A percentile compares a stretch with the other conserved stretches of the same genome.
phyloP scores from a whole-genome alignment of 1,140 invertebrate species.

The Amphibalanus amphitrite region DNA sequence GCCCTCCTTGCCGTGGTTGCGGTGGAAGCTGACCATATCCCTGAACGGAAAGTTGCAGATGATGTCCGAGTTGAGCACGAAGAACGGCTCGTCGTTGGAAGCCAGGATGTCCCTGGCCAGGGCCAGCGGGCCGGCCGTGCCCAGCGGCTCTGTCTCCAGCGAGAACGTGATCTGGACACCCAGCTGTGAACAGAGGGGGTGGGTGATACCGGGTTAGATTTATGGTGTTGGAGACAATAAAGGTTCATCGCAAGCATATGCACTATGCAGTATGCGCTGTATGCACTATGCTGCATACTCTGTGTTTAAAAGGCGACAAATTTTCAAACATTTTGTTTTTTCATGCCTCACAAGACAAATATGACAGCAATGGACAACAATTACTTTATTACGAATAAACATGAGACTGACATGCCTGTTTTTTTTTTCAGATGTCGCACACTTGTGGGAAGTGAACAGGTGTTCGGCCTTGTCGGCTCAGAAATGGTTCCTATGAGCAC shows the following conservation, averaged over 20 bases:
- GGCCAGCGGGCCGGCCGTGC: conserved; percentile 97
- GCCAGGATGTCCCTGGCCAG: conserved; percentile 60
- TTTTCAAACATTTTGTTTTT: too few species aligned
- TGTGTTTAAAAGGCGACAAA: conserved; percentile 3
- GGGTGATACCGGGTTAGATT: too few species aligned
- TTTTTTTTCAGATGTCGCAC: too few species aligned
- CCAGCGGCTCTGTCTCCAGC: conserved; percentile 86
- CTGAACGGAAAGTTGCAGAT: conserved; percentile 99
- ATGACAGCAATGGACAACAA: too few species aligned
- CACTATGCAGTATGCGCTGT: conserved; percentile 7
- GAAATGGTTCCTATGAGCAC: too few species aligned
- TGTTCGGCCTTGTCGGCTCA: too few species aligned
- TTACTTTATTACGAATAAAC: too few species aligned
- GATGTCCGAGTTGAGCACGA: conserved; percentile 96
- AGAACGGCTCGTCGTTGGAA: conserved; percentile 70
- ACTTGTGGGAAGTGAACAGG: too few species aligned
- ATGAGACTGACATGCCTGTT: too few species aligned
- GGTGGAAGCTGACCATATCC: conserved; percentile 83
- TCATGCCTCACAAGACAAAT: too few species aligned
- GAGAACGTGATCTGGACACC: conserved; percentile 70
- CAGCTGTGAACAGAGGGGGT: conserved; percentile 14
- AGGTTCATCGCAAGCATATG: too few species aligned
- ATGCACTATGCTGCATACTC: conserved; percentile 5
- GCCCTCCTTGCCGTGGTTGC: conserved; percentile 82
- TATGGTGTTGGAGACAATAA: too few species aligned